These are phyloP conservation scores for Enteromius viviparus DNA, from an alignment of 2,797 vertebrate species.

Conservation along the genomic window DNA sequence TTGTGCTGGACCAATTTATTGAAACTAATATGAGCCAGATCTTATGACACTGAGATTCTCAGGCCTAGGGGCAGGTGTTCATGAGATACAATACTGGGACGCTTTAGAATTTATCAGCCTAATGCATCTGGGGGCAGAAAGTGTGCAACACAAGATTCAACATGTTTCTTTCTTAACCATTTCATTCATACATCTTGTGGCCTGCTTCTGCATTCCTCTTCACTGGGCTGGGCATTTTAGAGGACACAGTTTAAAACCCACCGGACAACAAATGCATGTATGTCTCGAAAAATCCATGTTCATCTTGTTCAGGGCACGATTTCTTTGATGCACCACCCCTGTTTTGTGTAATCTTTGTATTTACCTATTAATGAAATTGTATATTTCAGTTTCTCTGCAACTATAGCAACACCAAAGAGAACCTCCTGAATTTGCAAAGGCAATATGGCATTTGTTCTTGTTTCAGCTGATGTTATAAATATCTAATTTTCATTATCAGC, in stretches of 20 bases:
- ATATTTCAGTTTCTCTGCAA: background rate
- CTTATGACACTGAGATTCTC: background rate
- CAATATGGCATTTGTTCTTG: background rate
- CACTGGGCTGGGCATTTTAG: background rate
- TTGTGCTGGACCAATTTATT: background rate
- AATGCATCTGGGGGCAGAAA: background rate
- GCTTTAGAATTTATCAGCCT: background rate
- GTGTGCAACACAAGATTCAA: background rate
- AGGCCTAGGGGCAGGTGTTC: background rate
- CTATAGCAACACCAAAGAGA: background rate
- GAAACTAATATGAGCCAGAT: background rate
- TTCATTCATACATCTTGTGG: background rate
- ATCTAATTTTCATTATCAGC: background rate
- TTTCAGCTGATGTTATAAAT: conserved; percentile 3
- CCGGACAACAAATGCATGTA: background rate
- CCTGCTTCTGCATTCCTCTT: background rate
- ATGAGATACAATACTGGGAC: background rate
- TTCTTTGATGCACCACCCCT: background rate
- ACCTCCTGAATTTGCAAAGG: background rate
- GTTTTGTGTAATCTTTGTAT: background rate
- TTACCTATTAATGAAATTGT: background rate
- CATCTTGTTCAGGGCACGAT: background rate
- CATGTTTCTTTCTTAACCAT: background rate
- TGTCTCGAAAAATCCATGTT: background rate
- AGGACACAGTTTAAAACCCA: background rate